Evolutionary conservation across 1,140 invertebrate genomes (phyloP), one percentile per base, ranked within the genome.

Genomic region (Apolygus lucorum): DNA sequence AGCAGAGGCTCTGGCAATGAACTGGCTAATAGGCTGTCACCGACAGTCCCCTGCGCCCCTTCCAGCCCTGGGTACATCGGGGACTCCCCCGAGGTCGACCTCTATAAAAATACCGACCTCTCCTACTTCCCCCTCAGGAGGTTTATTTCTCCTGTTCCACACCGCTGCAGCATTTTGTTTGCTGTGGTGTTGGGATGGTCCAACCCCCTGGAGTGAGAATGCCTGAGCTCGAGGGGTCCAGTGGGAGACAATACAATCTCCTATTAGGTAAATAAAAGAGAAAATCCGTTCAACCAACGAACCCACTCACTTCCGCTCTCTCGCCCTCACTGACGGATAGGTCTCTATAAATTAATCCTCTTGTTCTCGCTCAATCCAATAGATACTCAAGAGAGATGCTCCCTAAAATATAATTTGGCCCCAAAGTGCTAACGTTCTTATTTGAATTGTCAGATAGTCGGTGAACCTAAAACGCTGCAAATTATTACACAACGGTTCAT

Each of bases 251-350:
- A 59, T 11, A 59, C 13, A 8, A 11, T 59, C 22, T 59, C 54
- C 54, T 59, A 59, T 59, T 59, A 59, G 54, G 54, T 59, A 59
- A 59, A 59, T 59, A 59, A 59, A 59, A 59, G 54, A 59, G 54
- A 22, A 8, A 42, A 42, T 8, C 34, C 4, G 4, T 17, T 42
- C 34, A 42, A 17, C 17, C 34, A 42, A n/a, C n/a, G n/a, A n/a
- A n/a, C n/a, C n/a, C n/a, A n/a, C n/a, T n/a, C n/a, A n/a, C n/a
- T n/a, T n/a, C n/a, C n/a, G n/a, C n/a, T n/a, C n/a, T n/a, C n/a
- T n/a, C n/a, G n/a, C n/a, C n/a, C n/a, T n/a, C n/a, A n/a, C n/a
- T n/a, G n/a, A n/a, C n/a, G n/a, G n/a, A n/a, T n/a, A n/a, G n/a
- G n/a, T n/a, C n/a, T n/a, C n/a, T n/a, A n/a, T n/a, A n/a, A n/a